Conservation (phyloP, 2,888 invertebrate genomes). For the Drosophila prostipennis region DNA sequence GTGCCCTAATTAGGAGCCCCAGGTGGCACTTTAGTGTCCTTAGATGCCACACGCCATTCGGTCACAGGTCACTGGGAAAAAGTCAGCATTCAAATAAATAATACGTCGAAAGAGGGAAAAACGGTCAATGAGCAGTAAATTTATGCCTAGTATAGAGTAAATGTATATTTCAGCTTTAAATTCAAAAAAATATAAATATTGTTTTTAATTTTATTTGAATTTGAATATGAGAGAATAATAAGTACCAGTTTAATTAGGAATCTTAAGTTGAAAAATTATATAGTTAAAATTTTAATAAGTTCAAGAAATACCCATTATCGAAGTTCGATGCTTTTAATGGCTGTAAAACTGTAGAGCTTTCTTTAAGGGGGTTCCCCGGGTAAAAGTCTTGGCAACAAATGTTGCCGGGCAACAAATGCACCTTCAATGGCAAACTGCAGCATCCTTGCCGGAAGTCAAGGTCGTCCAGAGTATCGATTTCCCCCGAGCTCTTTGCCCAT, state of each 20-base stretch:
- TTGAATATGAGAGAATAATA: too few species aligned
- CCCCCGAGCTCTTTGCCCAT: conserved; percentile 9
- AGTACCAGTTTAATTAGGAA: too few species aligned
- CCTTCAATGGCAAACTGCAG: conserved; percentile 26
- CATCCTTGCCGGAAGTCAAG: conserved; percentile 55
- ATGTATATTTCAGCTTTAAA: neutral
- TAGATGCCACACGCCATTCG: conserved; percentile 47
- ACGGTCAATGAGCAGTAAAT: neutral
- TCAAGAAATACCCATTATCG: neutral
- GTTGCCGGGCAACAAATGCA: conserved; percentile 55
- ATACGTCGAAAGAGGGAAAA: neutral
- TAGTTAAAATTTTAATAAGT: too few species aligned
- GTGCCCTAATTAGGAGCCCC: conserved; percentile 57
- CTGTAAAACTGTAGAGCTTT: conserved; percentile 49
- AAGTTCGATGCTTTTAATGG: neutral
- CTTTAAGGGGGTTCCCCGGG: neutral
- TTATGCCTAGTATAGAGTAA: neutral
- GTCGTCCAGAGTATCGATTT: conserved; percentile 62
- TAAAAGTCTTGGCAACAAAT: conserved; percentile 29
- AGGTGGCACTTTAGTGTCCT: conserved; percentile 41
- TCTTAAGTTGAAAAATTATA: too few species aligned
- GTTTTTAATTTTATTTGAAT: too few species aligned
- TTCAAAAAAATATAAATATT: too few species aligned
- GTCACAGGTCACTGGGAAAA: conserved; percentile 9
- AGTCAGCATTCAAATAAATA: neutral